phyloP scores from a whole-genome alignment of 92 coral and sea anemone species.

The Isaurus tuberculatus region DNA sequence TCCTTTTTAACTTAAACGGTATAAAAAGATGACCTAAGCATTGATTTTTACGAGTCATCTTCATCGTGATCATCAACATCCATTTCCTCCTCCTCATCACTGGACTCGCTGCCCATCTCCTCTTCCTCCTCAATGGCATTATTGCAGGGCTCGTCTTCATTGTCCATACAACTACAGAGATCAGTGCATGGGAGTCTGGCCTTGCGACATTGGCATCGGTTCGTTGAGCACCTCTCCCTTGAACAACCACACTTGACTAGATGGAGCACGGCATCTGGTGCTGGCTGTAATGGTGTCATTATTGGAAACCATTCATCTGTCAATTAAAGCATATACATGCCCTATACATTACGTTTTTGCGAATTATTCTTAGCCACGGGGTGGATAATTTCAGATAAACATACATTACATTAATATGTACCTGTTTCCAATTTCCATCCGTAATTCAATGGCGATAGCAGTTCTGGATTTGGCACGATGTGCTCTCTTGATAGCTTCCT shows the following conservation, averaged over 20 bases:
- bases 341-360: slow-evolving; percentile 8
- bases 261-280: slow-evolving; percentile 56
- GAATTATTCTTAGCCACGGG: slow-evolving; percentile 17
- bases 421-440: slow-evolving; percentile 62
- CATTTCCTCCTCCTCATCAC: slow-evolving; percentile 13
- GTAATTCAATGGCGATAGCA: slow-evolving; percentile 55
- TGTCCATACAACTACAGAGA: slow-evolving; percentile 44
- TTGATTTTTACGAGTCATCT: slow-evolving; percentile 1
- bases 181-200: slow-evolving; percentile 49
- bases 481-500: slow-evolving; percentile 47
- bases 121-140: slow-evolving; percentile 28
- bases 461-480: slow-evolving; percentile 55
- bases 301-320: slow-evolving; percentile 25
- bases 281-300: slow-evolving; percentile 42
- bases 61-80: slow-evolving; percentile 11
- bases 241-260: slow-evolving; percentile 64
- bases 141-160: slow-evolving; percentile 48
- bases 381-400: slow-evolving; percentile 30
- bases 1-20: too few relatives aligned
- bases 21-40: neutral
- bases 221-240: slow-evolving; percentile 55
- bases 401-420: slow-evolving; percentile 18
- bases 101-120: slow-evolving; percentile 38
- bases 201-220: slow-evolving; percentile 54
- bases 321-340: neutral